phyloP scores from a whole-genome alignment of 35 echinoderm and acorn worm genomes.

The Nesometra sesokonis region DNA sequence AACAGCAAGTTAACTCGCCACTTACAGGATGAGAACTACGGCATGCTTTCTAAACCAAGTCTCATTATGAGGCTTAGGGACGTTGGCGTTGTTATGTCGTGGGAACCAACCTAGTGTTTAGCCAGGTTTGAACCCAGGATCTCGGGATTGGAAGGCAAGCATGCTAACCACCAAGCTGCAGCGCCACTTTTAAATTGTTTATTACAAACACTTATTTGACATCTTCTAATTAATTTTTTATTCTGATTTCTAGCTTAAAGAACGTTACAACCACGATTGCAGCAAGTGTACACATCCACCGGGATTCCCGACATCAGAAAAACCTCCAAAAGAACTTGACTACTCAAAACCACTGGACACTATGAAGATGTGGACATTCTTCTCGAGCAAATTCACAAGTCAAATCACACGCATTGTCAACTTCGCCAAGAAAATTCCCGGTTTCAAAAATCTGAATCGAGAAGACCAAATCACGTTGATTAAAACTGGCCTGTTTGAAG shows the following conservation, averaged over 20 bases:
- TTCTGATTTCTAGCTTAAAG: constrained; percentile 47
- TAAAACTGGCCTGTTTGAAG: constrained; percentile 93
- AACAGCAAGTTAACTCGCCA: too few relatives aligned
- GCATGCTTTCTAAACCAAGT: too few relatives aligned
- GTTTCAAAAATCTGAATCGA: constrained; percentile 77
- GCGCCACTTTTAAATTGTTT: too few relatives aligned
- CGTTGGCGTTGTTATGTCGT: not conserved
- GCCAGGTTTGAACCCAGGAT: too few relatives aligned
- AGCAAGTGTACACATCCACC: constrained; percentile 70
- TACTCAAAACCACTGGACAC: constrained; percentile 38
- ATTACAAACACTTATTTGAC: too few relatives aligned
- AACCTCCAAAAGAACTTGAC: constrained; percentile 70
- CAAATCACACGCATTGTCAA: constrained; percentile 94
- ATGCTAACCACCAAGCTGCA: not conserved
- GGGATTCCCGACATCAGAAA: constrained; percentile 75
- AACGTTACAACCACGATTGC: constrained; percentile 83
- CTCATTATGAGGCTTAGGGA: too few relatives aligned
- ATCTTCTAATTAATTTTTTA: not conserved
- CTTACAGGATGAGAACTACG: too few relatives aligned
- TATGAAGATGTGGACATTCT: constrained; percentile 86
- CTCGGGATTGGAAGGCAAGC: too few relatives aligned
- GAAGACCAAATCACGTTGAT: constrained; percentile 97
- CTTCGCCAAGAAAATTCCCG: constrained; percentile 92
- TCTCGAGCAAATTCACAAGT: constrained; percentile 98
- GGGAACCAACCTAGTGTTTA: too few relatives aligned